Evolutionary conservation across 2,113 vertebrate species (phyloP).

Genomic region (Cyprinodon variegatus): DNA sequence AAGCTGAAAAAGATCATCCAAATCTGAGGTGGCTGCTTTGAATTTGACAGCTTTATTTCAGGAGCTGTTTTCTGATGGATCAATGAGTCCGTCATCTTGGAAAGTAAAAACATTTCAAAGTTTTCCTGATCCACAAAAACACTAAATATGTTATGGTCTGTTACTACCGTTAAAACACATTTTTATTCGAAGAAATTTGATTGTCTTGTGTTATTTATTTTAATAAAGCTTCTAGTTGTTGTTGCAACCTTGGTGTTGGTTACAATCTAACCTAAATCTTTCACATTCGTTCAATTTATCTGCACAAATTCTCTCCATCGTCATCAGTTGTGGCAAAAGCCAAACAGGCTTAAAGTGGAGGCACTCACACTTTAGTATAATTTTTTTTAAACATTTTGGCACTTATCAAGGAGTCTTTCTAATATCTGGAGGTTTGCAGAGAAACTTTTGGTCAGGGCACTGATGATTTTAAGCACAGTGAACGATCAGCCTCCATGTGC

Average conservation of each 20-base stretch:
- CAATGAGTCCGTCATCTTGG: not conserved
- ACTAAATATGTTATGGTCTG: not conserved
- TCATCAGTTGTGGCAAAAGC: not conserved
- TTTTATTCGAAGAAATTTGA: not conserved
- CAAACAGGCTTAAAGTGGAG: too few species aligned
- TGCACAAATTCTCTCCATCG: not conserved
- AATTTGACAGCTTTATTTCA: not conserved
- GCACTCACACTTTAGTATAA: too few species aligned
- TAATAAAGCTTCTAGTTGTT: not conserved
- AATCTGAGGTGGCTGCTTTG: not conserved
- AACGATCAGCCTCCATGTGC: too few species aligned
- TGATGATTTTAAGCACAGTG: too few species aligned
- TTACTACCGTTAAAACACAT: not conserved
- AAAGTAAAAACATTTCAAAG: not conserved
- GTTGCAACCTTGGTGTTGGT: not conserved
- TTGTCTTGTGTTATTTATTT: not conserved
- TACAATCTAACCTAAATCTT: not conserved
- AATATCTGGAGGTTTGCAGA: too few species aligned
- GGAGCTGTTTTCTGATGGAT: not conserved
- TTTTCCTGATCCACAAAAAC: not conserved
- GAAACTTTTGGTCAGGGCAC: too few species aligned
- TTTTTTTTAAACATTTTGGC: too few species aligned
- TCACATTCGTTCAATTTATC: not conserved
- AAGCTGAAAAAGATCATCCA: not conserved
- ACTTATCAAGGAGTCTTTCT: too few species aligned